These are phyloP conservation scores for Muscicapa comitata DNA, from an alignment of 2,797 vertebrate genomes.

Conservation along the genomic window DNA sequence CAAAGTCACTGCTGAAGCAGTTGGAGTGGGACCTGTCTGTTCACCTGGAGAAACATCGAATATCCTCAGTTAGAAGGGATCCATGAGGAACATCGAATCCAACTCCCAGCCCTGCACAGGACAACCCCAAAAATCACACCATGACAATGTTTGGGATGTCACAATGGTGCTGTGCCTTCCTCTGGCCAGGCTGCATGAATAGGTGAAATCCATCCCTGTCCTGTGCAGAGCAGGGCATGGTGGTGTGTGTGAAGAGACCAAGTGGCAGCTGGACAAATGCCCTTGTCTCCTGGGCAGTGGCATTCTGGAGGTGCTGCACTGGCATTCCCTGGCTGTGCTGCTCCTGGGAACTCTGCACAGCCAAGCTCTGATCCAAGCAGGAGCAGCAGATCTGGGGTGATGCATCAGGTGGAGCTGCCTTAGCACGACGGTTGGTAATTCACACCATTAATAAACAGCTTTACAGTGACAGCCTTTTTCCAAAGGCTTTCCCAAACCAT, in stretches of 20 bases:
- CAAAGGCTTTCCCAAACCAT: neutral
- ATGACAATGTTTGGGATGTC: neutral
- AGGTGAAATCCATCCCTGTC: neutral
- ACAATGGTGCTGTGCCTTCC: rapidly evolving
- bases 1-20: neutral
- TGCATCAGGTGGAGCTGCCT: neutral
- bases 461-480: neutral
- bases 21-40: neutral
- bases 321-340: neutral
- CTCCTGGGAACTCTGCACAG: neutral
- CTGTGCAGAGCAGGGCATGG: rapidly evolving
- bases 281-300: neutral
- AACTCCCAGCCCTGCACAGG: neutral
- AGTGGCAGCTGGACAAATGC: neutral
- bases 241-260: neutral
- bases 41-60: neutral
- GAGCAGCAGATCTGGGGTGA: neutral
- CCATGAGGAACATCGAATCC: rapidly evolving
- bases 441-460: neutral
- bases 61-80: neutral
- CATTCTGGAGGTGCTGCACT: neutral
- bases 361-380: neutral
- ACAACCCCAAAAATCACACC: neutral
- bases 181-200: neutral
- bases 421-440: neutral